Conservation (phyloP, 2,113 vertebrate species). For the Pomatostomus ruficeps region DNA sequence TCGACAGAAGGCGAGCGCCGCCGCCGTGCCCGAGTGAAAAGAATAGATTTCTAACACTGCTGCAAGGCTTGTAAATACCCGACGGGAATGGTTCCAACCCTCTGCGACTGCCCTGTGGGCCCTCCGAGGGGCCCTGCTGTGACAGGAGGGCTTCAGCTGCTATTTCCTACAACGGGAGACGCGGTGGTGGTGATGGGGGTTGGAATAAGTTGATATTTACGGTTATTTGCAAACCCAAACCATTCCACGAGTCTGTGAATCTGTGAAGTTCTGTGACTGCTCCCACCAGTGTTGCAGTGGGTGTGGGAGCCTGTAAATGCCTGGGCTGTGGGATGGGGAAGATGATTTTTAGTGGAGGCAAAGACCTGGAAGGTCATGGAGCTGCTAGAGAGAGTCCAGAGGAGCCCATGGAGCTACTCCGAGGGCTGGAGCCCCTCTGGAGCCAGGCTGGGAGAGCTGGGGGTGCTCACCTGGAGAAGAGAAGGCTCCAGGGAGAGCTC, state of each 20-base stretch:
- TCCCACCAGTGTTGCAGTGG: fast-evolving
- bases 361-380: background rate
- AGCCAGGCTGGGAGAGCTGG: too few species aligned
- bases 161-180: background rate
- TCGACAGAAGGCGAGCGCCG: conserved; percentile 54
- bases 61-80: background rate
- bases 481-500: too few species aligned
- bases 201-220: background rate
- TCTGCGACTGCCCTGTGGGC: fast-evolving
- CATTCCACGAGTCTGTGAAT: fast-evolving
- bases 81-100: background rate
- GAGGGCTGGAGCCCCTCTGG: fast-evolving
- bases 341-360: background rate
- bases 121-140: background rate
- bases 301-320: background rate
- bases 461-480: too few species aligned
- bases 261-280: background rate
- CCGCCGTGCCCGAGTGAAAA: conserved; percentile 32
- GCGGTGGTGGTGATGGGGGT: fast-evolving
- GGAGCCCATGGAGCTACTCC: fast-evolving
- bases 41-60: conserved; percentile 52
- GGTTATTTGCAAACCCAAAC: background rate
- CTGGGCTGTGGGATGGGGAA: background rate
- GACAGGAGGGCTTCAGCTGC: background rate
- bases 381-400: background rate